phyloP scores from a whole-genome alignment of 2,888 invertebrate species.

The Aricia artaxerxes region DNA sequence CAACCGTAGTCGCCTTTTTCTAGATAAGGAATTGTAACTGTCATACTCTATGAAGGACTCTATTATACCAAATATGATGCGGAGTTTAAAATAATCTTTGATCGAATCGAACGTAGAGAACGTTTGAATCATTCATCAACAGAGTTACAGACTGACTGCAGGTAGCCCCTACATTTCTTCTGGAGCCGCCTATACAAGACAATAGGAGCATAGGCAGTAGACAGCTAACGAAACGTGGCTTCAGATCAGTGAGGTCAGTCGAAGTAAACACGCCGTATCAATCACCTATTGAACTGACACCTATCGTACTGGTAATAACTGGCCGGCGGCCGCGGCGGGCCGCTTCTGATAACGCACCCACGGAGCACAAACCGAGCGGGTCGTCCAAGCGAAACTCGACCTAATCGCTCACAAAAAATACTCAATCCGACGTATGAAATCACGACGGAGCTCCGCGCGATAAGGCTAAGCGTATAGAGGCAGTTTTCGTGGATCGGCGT shows the following conservation, averaged over 20 bases:
- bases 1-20: conserved; percentile 4
- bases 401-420: conserved; percentile 37
- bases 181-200: not conserved
- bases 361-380: conserved; percentile 43
- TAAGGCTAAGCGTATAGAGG: not conserved
- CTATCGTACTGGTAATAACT: conserved; percentile 79
- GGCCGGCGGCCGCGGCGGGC: conserved; percentile 75
- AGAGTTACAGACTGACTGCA: not conserved
- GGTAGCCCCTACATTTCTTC: not conserved
- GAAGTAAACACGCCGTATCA: conserved; percentile 68
- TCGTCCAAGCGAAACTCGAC: conserved; percentile 40
- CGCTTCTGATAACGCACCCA: conserved; percentile 70
- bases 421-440: conserved; percentile 23
- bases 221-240: not conserved
- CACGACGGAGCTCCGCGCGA: not conserved
- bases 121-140: no score
- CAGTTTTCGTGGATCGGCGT: conserved; percentile 36
- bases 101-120: no score
- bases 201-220: not conserved
- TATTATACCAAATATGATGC: not conserved
- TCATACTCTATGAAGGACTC: not conserved
- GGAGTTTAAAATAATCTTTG: no score
- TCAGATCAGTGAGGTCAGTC: conserved; percentile 70
- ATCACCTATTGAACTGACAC: conserved; percentile 82
- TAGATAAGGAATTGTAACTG: not conserved